These are phyloP conservation scores for Teleiodes luculella DNA, from an alignment of 2,888 invertebrate species.

Conservation along the genomic window DNA sequence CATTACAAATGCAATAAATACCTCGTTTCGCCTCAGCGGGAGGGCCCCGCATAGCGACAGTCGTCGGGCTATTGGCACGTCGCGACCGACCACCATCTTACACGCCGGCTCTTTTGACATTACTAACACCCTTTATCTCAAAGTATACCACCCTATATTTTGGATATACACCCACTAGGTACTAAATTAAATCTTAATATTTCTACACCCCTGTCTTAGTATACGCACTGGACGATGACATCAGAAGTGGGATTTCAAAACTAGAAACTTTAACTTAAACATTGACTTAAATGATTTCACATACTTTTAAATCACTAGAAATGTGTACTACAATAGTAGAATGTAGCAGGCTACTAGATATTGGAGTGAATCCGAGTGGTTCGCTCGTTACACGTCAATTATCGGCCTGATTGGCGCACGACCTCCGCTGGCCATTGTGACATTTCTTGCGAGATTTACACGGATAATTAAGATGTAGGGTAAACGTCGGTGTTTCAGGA, in stretches of 20 bases:
- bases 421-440: constrained; percentile 39
- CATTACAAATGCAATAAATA: constrained; percentile 30
- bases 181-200: no score
- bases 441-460: constrained; percentile 19
- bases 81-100: constrained; percentile 50
- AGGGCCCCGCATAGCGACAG: constrained; percentile 51
- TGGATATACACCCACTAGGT: no score
- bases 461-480: constrained; percentile 8
- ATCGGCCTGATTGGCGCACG: constrained; percentile 53
- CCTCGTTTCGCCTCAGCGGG: constrained; percentile 47
- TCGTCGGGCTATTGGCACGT: constrained; percentile 50
- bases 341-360: neutral
- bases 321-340: neutral
- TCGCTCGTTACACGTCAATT: constrained; percentile 52
- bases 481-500: neutral
- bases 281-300: neutral
- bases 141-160: no score
- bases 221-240: neutral
- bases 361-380: constrained; percentile 22
- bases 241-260: neutral
- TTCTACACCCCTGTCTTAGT: no score
- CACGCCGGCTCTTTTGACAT: constrained; percentile 27
- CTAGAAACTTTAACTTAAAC: neutral
- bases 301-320: neutral
- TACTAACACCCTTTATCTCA: constrained; percentile 30